These are phyloP conservation scores for Lydus trimaculatus DNA, from an alignment of 2,888 invertebrate species.

Conservation along the genomic window DNA sequence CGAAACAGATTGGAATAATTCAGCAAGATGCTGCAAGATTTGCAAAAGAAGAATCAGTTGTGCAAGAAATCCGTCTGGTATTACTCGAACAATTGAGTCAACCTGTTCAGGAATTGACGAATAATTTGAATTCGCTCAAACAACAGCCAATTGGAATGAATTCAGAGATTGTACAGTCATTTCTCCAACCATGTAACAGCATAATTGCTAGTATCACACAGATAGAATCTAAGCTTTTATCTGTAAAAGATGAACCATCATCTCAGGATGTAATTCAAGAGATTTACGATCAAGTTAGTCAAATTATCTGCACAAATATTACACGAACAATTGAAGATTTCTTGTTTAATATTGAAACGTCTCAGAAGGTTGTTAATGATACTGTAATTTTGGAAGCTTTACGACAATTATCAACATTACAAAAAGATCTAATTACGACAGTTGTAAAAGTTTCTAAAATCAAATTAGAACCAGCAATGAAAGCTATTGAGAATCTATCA, in stretches of 20 bases:
- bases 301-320: conserved; percentile 55
- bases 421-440: conserved; percentile 53
- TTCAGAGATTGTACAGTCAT: conserved; percentile 48
- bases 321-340: conserved; percentile 55
- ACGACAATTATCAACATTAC: conserved; percentile 53
- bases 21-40: conserved; percentile 52
- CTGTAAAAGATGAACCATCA: conserved; percentile 27
- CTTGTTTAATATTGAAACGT: conserved; percentile 54
- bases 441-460: conserved; percentile 47
- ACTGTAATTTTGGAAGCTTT: conserved; percentile 52
- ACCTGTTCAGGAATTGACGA: conserved; percentile 69
- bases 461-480: conserved; percentile 54
- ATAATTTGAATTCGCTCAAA: conserved; percentile 61
- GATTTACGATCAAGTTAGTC: conserved; percentile 57
- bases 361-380: conserved; percentile 49
- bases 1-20: conserved; percentile 49
- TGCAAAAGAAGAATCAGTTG: conserved; percentile 49
- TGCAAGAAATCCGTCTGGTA: conserved; percentile 61
- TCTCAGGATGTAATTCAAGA: conserved; percentile 55
- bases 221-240: conserved; percentile 40
- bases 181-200: conserved; percentile 51
- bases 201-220: conserved; percentile 51
- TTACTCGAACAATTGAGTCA: conserved; percentile 70
- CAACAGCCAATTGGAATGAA: conserved; percentile 52
- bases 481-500: conserved; percentile 62